Base-by-base conservation (phyloP, 2,113 vertebrate genomes). In the Leptosomus discolor region DNA sequence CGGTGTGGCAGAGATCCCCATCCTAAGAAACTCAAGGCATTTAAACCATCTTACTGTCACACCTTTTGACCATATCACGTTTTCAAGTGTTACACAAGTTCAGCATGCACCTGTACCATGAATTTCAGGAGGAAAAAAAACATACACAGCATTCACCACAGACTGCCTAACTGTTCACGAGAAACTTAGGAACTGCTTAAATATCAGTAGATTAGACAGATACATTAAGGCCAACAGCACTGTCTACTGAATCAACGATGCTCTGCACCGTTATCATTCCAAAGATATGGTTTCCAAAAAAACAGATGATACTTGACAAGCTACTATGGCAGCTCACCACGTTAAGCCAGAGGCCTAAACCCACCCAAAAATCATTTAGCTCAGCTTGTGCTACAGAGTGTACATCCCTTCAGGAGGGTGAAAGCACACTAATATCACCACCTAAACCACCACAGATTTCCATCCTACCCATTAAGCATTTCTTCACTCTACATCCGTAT, bases 281-380 rank as follows among this genome's bases (percentile, higher is more conserved):
- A 30, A 92, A 95, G 65, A 69, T 26, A 96, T 64, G 56, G 75
- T 78, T 95, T 93, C 88, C 91, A 54, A 65, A 82, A 94, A 89
- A 93, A 86, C 83, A 45, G 41, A 86, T 95, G 57, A 34, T 89
- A 86, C 50, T 65, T 90, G 69, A 57, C 50, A 82, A 97, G 92
- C 95, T 96, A 94, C 70, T 81, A 71, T 41, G 91, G 88, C 69
- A 98, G 95, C 84, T 97, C 85, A 94, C 70, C 60, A 85, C 39
- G 5, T 93, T 71, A 96, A 91, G 86, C 58, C 96, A 96, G 93
- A 97, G 92, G 70, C 43, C 86, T 97, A 79, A 94, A 73, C 94
- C 96, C 96, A 43, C 97, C 93, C 95, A 96, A 94, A 96, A 97
- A 88, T 91, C 60, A 67, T 43, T 93, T 56, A 23, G 75, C 94